Percentiles rank a stretch among this genome's conserved stretches.
These are phyloP conservation scores for Rotaria macrura DNA, from an alignment of 2,888 invertebrate genomes.

Conservation along the genomic window DNA sequence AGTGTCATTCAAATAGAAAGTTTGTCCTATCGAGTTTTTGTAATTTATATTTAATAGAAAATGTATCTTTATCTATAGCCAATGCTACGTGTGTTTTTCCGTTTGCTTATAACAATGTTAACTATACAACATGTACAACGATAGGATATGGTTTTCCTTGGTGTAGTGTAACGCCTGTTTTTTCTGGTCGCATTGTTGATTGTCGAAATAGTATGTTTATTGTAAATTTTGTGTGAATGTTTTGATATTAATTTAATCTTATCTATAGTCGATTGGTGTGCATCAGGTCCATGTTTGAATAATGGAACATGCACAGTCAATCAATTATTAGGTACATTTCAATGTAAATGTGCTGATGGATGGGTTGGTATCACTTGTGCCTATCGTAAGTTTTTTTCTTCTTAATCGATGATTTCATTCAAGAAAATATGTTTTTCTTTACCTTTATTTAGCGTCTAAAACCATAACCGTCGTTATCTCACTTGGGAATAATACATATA, in stretches of 20 bases:
- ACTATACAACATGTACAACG: slow-evolving; percentile 15
- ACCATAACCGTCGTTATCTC: neutral
- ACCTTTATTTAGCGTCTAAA: neutral
- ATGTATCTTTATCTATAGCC: neutral
- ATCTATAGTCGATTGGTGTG: slow-evolving; percentile 24
- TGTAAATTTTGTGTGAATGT: neutral
- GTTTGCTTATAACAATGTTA: neutral
- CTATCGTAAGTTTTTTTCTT: neutral
- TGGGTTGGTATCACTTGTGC: neutral
- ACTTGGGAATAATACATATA: neutral
- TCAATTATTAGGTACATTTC: neutral
- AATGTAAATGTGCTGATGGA: slow-evolving; percentile 8
- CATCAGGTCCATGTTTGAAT: slow-evolving; percentile 28
- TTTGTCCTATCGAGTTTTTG: neutral
- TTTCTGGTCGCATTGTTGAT: neutral
- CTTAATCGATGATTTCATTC: neutral
- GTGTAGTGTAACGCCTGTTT: neutral
- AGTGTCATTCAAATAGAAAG: neutral
- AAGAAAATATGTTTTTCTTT: neutral
- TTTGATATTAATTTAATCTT: neutral
- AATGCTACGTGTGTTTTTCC: neutral
- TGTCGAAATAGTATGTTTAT: neutral
- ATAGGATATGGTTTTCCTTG: neutral
- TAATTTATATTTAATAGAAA: neutral
- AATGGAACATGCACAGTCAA: slow-evolving; percentile 54